Percentiles rank a stretch among this genome's conserved stretches.
These are phyloP conservation scores for Hipparchia sbordonii DNA, from an alignment of 2,888 invertebrate species.

Conservation along the genomic window DNA sequence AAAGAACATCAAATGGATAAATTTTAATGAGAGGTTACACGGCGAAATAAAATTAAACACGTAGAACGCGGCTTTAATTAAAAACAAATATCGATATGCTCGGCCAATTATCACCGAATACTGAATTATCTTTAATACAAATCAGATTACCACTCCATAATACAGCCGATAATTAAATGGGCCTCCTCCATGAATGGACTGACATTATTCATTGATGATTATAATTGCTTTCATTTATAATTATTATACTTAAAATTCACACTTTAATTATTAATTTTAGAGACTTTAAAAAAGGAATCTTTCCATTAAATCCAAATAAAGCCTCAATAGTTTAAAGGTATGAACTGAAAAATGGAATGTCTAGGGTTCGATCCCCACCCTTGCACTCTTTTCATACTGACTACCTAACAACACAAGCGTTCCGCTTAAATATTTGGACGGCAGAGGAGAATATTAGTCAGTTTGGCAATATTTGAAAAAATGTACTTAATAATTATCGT, in stretches of 20 bases:
- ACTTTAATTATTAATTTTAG: neutral
- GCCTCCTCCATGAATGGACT: slow-evolving; percentile 33
- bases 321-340: no score
- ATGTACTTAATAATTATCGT: no score
- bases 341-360: no score
- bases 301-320: no score
- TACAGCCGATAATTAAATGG: slow-evolving; percentile 49
- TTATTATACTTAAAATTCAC: slow-evolving; percentile 17
- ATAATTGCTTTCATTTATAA: slow-evolving; percentile 35
- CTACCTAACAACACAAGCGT: no score
- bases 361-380: no score
- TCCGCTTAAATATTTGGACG: no score
- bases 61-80: slow-evolving; percentile 43
- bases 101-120: slow-evolving; percentile 48
- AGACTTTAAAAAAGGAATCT: neutral
- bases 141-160: slow-evolving; percentile 53
- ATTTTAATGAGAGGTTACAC: slow-evolving; percentile 6
- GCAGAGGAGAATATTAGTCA: no score
- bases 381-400: no score
- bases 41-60: slow-evolving; percentile 25
- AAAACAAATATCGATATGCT: slow-evolving; percentile 50
- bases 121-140: slow-evolving; percentile 52
- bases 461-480: no score
- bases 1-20: neutral
- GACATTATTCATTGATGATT: slow-evolving; percentile 41